phyloP scores from a whole-genome alignment of 2,888 invertebrate species.

The Polyploca ridens region DNA sequence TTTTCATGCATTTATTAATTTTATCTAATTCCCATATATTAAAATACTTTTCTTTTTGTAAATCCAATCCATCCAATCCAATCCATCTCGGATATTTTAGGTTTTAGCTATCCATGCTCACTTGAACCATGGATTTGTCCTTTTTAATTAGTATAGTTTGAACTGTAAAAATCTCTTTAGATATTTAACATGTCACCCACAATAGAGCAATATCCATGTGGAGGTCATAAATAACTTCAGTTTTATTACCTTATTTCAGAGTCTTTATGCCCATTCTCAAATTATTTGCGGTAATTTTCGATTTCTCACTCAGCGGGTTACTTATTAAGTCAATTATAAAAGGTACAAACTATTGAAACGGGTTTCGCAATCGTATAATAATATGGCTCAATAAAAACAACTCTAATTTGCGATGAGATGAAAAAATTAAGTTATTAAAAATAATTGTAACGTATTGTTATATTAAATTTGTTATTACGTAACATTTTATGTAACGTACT shows the following conservation, averaged over 20 bases:
- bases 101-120: too few species aligned
- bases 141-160: too few species aligned
- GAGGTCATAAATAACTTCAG: too few species aligned
- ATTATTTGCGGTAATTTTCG: background rate
- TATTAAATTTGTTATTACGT: background rate
- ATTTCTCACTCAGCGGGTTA: background rate
- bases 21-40: too few species aligned
- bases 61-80: too few species aligned
- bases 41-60: too few species aligned
- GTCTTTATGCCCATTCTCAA: background rate
- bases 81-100: too few species aligned
- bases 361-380: background rate
- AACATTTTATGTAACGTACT: constrained; percentile 17
- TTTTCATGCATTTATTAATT: too few species aligned
- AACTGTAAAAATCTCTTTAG: too few species aligned
- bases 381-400: constrained; percentile 19
- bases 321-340: constrained; percentile 13
- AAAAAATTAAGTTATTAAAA: constrained; percentile 42
- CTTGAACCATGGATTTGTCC: too few species aligned
- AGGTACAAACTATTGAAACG: background rate
- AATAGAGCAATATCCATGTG: too few species aligned
- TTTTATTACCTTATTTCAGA: background rate
- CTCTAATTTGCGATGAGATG: constrained; percentile 25
- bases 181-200: too few species aligned
- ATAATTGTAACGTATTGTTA: constrained; percentile 26